Evolutionary conservation across 2,888 invertebrate species (phyloP).

Genomic region (Cheiracanthium punctorium): DNA sequence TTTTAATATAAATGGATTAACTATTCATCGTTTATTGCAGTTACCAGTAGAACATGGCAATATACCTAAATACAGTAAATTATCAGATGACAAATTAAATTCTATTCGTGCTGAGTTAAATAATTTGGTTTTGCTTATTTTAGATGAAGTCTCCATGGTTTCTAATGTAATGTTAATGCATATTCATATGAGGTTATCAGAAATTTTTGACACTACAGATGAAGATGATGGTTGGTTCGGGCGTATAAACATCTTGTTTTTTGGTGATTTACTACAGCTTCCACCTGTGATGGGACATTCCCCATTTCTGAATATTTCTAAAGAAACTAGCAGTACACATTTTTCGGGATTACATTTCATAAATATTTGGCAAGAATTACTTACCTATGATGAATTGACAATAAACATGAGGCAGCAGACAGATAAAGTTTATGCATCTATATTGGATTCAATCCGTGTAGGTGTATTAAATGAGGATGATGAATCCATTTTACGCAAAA

Average conservation of each 20-base stretch:
- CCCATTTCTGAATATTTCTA: neutral
- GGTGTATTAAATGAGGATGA: neutral
- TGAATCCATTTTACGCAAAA: neutral
- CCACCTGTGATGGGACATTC: neutral
- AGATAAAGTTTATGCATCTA: conserved; percentile 6
- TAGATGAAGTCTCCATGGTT: conserved; percentile 10
- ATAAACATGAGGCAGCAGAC: conserved; percentile 26
- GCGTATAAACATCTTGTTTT: neutral
- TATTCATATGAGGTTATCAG: neutral
- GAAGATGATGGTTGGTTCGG: neutral
- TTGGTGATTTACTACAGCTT: conserved; percentile 25
- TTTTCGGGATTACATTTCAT: neutral
- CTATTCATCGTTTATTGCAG: conserved; percentile 13
- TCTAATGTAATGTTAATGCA: neutral
- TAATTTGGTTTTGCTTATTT: neutral
- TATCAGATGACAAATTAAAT: conserved; percentile 8
- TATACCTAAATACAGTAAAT: neutral
- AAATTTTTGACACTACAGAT: conserved; percentile 4
- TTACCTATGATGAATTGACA: conserved; percentile 27
- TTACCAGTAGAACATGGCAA: conserved; percentile 34
- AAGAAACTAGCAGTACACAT: neutral
- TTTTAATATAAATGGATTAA: conserved; percentile 31
- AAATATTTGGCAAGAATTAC: conserved; percentile 22
- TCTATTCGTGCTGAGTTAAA: neutral
- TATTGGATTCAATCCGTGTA: neutral